Conservation (phyloP, 2,113 vertebrate species). For the Pleuronectes platessa region DNA sequence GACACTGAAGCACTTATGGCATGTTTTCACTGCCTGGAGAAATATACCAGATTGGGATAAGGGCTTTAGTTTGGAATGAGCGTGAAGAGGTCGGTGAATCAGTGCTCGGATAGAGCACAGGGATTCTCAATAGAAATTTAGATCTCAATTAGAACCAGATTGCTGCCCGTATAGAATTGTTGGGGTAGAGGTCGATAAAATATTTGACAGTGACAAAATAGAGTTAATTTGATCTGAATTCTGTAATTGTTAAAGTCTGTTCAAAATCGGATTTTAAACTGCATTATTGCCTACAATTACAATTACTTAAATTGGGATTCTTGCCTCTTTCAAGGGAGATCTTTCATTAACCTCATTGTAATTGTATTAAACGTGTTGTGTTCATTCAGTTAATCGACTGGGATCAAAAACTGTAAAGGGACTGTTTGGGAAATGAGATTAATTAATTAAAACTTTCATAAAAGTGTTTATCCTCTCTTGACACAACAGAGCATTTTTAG, state of each 20-base stretch:
- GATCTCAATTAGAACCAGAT: conserved; percentile 55
- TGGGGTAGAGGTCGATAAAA: neutral
- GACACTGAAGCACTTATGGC: conserved; percentile 70
- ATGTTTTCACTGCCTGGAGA: conserved; percentile 79
- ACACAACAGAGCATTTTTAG: conserved; percentile 30
- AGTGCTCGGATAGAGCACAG: conserved; percentile 36
- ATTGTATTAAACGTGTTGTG: conserved; percentile 26
- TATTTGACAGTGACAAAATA: neutral
- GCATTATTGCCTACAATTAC: neutral
- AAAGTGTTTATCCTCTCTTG: conserved; percentile 23
- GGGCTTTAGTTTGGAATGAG: conserved; percentile 71
- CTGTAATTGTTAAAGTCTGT: no score
- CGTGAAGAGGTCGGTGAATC: conserved; percentile 38
- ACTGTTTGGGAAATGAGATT: conserved; percentile 27
- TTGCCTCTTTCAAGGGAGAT: no score
- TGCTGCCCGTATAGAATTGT: conserved; percentile 3
- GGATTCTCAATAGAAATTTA: conserved; percentile 31
- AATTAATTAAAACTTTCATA: conserved; percentile 14
- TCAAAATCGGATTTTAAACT: no score
- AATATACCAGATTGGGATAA: conserved; percentile 73
- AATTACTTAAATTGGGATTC: neutral
- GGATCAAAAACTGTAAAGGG: conserved; percentile 36
- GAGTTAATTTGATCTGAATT: neutral
- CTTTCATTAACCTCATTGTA: conserved; percentile 31
- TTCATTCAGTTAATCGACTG: conserved; percentile 12